phyloP scores from a whole-genome alignment of 2,888 invertebrate genomes.

The Melipona beecheii region DNA sequence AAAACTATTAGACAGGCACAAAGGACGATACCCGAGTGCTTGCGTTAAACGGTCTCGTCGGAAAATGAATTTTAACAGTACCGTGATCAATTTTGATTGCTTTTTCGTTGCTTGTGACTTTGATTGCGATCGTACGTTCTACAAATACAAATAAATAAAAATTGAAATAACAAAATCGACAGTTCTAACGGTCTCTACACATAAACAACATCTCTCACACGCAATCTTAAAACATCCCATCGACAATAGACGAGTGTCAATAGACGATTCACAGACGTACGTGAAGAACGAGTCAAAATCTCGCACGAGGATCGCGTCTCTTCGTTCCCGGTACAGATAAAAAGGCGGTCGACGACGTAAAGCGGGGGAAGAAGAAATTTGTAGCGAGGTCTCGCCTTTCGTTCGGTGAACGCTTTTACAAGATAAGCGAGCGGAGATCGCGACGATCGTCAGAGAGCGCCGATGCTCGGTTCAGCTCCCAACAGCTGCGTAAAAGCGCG shows the following conservation, averaged over 20 bases:
- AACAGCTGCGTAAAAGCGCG: slow-evolving; percentile 5
- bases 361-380: not conserved
- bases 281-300: not conserved
- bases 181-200: too few species aligned
- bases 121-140: too few species aligned
- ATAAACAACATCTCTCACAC: too few species aligned
- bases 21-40: not conserved
- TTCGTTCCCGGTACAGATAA: not conserved
- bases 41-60: slow-evolving; percentile 8
- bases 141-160: too few species aligned
- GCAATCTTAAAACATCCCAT: too few species aligned
- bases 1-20: slow-evolving; percentile 38
- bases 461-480: not conserved
- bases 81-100: not conserved
- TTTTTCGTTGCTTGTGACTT: not conserved
- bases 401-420: not conserved
- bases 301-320: not conserved
- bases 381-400: not conserved
- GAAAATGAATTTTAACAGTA: slow-evolving; percentile 1
- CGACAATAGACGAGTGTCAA: too few species aligned
- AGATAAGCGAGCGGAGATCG: not conserved
- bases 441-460: slow-evolving; percentile 3
- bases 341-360: not conserved
- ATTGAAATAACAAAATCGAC: too few species aligned
- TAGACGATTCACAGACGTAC: too few species aligned